Conservation (phyloP, 2,888 invertebrate species). For the Acleris literana region DNA sequence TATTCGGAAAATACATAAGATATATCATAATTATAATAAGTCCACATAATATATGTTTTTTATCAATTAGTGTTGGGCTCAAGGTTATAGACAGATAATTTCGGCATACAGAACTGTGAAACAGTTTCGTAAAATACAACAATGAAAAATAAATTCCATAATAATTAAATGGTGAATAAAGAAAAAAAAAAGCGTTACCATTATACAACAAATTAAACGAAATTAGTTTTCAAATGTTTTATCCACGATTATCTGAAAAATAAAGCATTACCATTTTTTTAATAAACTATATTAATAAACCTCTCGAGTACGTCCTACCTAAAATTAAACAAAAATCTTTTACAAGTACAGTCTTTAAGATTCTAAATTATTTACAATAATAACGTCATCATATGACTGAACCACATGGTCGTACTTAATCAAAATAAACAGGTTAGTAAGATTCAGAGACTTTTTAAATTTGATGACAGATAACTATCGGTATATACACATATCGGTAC, state of each 20-base stretch:
- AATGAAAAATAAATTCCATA: too few relatives aligned
- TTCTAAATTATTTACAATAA: conserved; percentile 75
- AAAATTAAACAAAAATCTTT: conserved; percentile 47
- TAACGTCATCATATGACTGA: conserved; percentile 67
- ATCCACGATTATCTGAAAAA: neutral
- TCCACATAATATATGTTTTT: too few relatives aligned
- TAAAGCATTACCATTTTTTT: conserved; percentile 7
- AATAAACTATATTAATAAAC: neutral
- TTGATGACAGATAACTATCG: conserved; percentile 6
- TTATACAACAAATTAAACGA: too few relatives aligned
- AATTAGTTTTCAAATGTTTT: too few relatives aligned
- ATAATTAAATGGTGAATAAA: too few relatives aligned
- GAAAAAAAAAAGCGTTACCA: too few relatives aligned
- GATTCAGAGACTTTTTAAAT: conserved; percentile 20
- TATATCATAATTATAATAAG: neutral
- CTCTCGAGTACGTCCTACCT: conserved; percentile 8
- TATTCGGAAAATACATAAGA: conserved; percentile 4
- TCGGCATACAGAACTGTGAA: too few relatives aligned
- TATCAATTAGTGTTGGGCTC: too few relatives aligned
- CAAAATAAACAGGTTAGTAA: conserved; percentile 16
- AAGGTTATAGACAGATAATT: too few relatives aligned
- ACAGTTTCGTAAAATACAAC: too few relatives aligned
- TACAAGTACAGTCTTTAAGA: conserved; percentile 75
- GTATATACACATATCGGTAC: conserved; percentile 7
- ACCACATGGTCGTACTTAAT: conserved; percentile 40